phyloP scores from a whole-genome alignment of 2,888 invertebrate species.

The Arge pagana region DNA sequence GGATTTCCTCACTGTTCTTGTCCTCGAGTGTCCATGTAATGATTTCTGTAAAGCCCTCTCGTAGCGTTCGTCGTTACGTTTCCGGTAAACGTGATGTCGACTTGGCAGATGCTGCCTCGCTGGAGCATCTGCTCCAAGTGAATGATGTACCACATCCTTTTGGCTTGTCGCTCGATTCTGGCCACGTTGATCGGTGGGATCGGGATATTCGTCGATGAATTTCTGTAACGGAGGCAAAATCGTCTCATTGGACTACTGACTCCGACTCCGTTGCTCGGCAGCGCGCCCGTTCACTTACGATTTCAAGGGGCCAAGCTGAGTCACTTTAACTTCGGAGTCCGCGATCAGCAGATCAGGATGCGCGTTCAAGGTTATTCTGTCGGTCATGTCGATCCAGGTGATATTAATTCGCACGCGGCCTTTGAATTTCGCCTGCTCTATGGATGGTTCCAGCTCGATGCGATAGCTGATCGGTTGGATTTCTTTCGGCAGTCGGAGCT shows the following conservation, averaged over 20 bases:
- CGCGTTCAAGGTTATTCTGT: constrained; percentile 69
- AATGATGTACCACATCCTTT: constrained; percentile 67
- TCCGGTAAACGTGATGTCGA: constrained; percentile 71
- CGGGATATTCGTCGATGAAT: constrained; percentile 7
- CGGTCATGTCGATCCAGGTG: constrained; percentile 67
- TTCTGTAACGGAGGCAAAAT: too few species aligned
- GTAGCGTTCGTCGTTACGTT: constrained; percentile 67
- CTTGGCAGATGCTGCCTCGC: constrained; percentile 64
- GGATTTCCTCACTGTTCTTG: constrained; percentile 62
- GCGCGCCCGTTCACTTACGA: constrained; percentile 51
- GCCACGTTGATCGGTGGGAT: constrained; percentile 33
- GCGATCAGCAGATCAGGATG: constrained; percentile 68
- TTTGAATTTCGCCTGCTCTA: constrained; percentile 68
- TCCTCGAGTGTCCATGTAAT: constrained; percentile 61
- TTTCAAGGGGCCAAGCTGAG: constrained; percentile 48
- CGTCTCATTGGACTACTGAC: too few species aligned
- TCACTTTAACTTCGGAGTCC: constrained; percentile 60
- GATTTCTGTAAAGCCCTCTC: constrained; percentile 73
- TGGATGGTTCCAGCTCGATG: constrained; percentile 69
- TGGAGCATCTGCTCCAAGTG: constrained; percentile 65
- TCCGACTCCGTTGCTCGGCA: too few species aligned
- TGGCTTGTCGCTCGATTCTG: constrained; percentile 62
- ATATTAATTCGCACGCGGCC: constrained; percentile 74
- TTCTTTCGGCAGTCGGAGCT: constrained; percentile 66
- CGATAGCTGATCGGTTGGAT: constrained; percentile 71